Evolutionary conservation across 2,113 vertebrate genomes (phyloP).

Genomic region (Cephalopterus ornatus): DNA sequence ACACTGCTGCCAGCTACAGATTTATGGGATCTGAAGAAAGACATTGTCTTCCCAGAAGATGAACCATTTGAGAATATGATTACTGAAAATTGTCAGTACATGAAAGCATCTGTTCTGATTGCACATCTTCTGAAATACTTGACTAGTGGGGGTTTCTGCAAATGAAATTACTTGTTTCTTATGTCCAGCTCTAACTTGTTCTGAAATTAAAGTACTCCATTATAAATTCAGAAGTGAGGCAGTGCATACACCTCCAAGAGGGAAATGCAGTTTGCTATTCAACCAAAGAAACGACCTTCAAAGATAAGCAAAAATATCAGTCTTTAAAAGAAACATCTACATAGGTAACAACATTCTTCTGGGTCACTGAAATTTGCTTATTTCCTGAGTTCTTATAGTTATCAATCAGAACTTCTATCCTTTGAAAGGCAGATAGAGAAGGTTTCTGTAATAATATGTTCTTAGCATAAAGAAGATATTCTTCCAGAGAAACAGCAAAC

Average conservation of each 20-base stretch:
- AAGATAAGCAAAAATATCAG: not conserved
- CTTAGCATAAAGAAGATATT: not conserved
- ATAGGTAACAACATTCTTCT: not conserved
- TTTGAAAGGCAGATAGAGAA: not conserved
- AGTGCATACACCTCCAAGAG: not conserved
- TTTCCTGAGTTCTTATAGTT: not conserved
- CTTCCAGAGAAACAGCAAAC: not conserved
- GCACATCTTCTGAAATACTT: not conserved
- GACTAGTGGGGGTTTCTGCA: not conserved
- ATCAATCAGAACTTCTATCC: not conserved
- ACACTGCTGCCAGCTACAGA: not conserved
- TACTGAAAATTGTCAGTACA: not conserved
- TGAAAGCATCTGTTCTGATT: not conserved
- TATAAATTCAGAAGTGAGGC: not conserved
- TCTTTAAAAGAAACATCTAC: not conserved
- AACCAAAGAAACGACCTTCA: not conserved
- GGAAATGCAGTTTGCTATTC: not conserved
- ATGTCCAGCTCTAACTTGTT: not conserved
- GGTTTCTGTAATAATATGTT: not conserved
- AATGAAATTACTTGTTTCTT: not conserved
- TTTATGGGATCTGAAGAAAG: not conserved
- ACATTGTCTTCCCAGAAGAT: not conserved
- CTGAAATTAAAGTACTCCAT: not conserved
- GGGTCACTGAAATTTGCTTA: not conserved
- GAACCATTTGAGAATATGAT: not conserved